Evolutionary conservation across 64 coral and sea anemone genomes (phyloP).

Genomic region (Montipora sp.): DNA sequence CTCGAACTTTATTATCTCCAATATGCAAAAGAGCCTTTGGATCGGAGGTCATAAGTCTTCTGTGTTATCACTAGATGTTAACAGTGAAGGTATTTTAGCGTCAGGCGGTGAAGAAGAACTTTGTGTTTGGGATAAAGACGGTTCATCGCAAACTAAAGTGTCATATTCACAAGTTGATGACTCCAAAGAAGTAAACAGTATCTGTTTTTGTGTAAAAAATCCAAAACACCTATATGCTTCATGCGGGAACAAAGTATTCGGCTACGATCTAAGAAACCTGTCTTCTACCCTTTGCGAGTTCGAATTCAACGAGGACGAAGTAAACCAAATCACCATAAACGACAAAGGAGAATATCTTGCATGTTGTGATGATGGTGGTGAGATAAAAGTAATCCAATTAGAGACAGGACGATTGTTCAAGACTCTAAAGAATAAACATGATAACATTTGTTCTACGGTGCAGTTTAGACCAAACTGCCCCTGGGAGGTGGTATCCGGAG

Average conservation of each 20-base stretch:
- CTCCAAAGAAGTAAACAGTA: slow-evolving; percentile 52
- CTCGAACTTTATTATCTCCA: background rate
- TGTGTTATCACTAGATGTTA: slow-evolving; percentile 78
- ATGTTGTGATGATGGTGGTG: slow-evolving; percentile 86
- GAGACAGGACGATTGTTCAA: slow-evolving; percentile 77
- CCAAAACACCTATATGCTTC: slow-evolving; percentile 78
- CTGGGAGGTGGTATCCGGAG: slow-evolving; percentile 86
- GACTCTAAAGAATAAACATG: slow-evolving; percentile 67
- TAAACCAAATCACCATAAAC: slow-evolving; percentile 85
- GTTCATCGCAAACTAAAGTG: slow-evolving; percentile 62
- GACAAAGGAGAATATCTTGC: slow-evolving; percentile 81
- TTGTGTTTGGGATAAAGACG: slow-evolving; percentile 82
- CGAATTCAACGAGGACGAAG: slow-evolving; percentile 90
- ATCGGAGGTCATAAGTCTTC: slow-evolving; percentile 74
- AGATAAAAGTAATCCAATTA: slow-evolving; percentile 86
- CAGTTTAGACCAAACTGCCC: slow-evolving; percentile 83
- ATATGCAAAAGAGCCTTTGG: slow-evolving; percentile 72
- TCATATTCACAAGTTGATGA: background rate
- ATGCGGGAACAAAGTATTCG: slow-evolving; percentile 70
- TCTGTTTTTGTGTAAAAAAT: slow-evolving; percentile 78
- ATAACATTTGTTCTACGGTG: slow-evolving; percentile 86
- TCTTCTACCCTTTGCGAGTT: slow-evolving; percentile 62
- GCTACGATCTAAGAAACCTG: slow-evolving; percentile 79
- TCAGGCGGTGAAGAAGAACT: slow-evolving; percentile 85
- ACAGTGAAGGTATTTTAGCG: slow-evolving; percentile 62